Base-by-base conservation (phyloP, 2,888 invertebrate species). In the Argyresthia albistria region DNA sequence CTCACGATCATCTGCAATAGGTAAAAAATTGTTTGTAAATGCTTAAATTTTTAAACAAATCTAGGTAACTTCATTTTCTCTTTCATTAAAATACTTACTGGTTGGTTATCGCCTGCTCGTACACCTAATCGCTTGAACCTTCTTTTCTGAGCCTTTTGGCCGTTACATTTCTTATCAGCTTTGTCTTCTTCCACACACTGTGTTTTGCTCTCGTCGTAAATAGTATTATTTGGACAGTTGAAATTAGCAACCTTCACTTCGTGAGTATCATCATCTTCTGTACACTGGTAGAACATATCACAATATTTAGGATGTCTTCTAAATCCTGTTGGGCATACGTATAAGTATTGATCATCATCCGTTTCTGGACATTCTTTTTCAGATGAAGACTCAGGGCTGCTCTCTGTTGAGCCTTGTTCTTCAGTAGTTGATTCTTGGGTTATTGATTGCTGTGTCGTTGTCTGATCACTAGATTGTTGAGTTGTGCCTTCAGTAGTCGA, bases 281-380 rank as follows among this genome's bases (percentile, higher is more conserved):
- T 92, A 64, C 95, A 96, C 73, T 95, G 95, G 69, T 96, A 96
- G 80, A 95, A 95, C 61, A 94, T 76, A 65, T 94, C 93, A 64
- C 95, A 95, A 66, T 93, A 92, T 69, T 93, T 93, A 0, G 95
- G 95, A 88, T 96, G 95, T 58, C 94, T 88, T 66, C 90, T 90
- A 76, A 96, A 95, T 42, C 95, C 95, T 7, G 95, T 93, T 8
- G 95, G 95, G 67, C 95, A 96, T 1, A 94, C 90, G 54, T 92
- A 89, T 11, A 92, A 77, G 57, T 92, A 86, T 77, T 95, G 95
- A 57, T 93, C 92, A 15, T 91, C 90, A 51, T 92, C 90, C 9
- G 92, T 80, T 60, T 91, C 76, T 8, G 89, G 80, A 73, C 90
- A 87, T 70, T 89, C 67, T 52, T 79, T 71, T 16, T 64, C 64